Evolutionary conservation across 2,888 invertebrate genomes (phyloP), one percentile per base, ranked within the genome.

Genomic region (Timema podura): DNA sequence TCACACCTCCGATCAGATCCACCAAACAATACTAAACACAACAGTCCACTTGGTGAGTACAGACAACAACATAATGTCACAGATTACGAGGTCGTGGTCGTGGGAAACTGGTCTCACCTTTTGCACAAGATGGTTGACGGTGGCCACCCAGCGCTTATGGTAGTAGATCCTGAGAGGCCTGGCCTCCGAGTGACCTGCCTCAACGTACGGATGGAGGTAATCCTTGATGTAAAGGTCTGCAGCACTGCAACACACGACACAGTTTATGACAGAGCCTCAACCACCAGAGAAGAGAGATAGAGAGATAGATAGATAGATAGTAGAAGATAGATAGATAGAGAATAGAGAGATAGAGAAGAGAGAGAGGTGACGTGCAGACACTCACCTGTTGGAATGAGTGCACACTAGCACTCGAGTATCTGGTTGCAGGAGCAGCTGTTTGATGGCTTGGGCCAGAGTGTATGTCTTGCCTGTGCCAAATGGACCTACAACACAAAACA

Each of bases 391-490:
- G 66, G 92, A 93, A 82, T 93, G 93, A 5, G 93, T 93, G 79
- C 93, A 94, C 68, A 94, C 89, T 73, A 94, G 83, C 68, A 94
- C 88, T 77, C 89, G 86, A 46, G 89, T 87, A 30, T 87, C 84
- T 0, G 86, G 82, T 76, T 90, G 88, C 10, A 83, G 79, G 48
- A 91, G 80, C 59, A 92, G 82, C 76, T 89, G 88, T 76, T 88
- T 88, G 57, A 91, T 88, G 0, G 90, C 90, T 75, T 85, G 83
- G 0, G 92, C 92, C 75, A 94, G 81, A 0, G 93, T 93, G 77
- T 90, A 93, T 0, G 93, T 94, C 79, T 94, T 94, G 0, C 93
- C 93, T 0, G 93, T 93, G n/a, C 93, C 93, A 80, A 91, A 93
- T 0, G 93, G 93, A 1, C 91, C 82, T 80, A 73, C 45, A 75